Conservation (phyloP, 2,113 vertebrate species). For the Agapornis roseicollis region DNA sequence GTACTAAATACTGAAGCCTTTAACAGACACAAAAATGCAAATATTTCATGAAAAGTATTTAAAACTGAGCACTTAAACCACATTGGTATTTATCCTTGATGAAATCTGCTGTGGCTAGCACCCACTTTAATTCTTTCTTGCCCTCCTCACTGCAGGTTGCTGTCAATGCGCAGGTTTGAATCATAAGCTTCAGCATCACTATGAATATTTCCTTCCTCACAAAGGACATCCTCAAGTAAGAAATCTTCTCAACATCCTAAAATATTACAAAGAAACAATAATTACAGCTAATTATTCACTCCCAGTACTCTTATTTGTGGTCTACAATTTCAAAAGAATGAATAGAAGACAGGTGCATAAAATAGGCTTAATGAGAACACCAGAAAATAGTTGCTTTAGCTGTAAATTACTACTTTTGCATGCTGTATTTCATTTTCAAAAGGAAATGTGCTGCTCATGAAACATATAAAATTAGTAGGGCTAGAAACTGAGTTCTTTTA, state of each 20-base stretch:
- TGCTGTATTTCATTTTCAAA: conserved; percentile 26
- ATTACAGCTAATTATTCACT: conserved; percentile 48
- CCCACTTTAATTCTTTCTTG: conserved; percentile 17
- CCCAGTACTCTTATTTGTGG: conserved; percentile 12
- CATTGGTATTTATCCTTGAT: conserved; percentile 46
- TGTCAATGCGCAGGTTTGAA: neutral
- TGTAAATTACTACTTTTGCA: conserved; percentile 51
- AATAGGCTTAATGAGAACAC: conserved; percentile 38
- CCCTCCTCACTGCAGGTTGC: neutral
- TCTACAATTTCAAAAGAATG: conserved; percentile 38
- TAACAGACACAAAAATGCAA: conserved; percentile 21
- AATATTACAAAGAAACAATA: conserved; percentile 60
- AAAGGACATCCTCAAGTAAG: neutral
- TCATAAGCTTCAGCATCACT: conserved; percentile 11
- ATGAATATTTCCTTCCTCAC: neutral
- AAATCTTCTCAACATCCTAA: conserved; percentile 21
- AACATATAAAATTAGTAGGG: conserved; percentile 3
- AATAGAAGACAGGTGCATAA: conserved; percentile 57
- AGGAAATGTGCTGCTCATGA: neutral
- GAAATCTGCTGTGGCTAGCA: neutral
- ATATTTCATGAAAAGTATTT: conserved; percentile 7
- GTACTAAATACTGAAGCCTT: neutral
- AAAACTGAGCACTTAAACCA: conserved; percentile 1
- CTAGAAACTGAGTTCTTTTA: conserved; percentile 8
- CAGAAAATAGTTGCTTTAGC: conserved; percentile 35